Evolutionary conservation across 2,888 invertebrate genomes (phyloP).

Genomic region (Mechanitis messenoides): DNA sequence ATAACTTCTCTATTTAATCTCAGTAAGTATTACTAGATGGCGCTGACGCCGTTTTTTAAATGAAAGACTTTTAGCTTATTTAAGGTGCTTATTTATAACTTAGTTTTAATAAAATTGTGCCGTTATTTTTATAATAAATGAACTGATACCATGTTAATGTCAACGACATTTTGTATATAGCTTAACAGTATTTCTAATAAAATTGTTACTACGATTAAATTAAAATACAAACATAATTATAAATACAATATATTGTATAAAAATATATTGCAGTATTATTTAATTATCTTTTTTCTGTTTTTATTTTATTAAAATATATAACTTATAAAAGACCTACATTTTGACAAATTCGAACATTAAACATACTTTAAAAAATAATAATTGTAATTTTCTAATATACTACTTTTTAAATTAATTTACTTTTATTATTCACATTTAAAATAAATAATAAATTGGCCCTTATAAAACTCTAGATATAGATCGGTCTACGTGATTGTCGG

Average conservation of each 20-base stretch:
- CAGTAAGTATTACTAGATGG: slow-evolving; percentile 61
- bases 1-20: slow-evolving; percentile 40
- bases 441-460: no score
- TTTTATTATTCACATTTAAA: no score
- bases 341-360: no score
- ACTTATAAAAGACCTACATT: slow-evolving; percentile 23
- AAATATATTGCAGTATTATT: slow-evolving; percentile 36
- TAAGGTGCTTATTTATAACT: slow-evolving; percentile 63
- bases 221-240: slow-evolving; percentile 52
- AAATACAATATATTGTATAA: slow-evolving; percentile 42
- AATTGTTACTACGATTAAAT: slow-evolving; percentile 50
- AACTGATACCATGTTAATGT: slow-evolving; percentile 53
- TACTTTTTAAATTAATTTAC: no score
- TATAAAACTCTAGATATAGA: no score
- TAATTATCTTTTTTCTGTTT: slow-evolving; percentile 7
- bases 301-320: slow-evolving; percentile 45
- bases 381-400: no score
- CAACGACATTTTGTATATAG: slow-evolving; percentile 31
- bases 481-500: no score
- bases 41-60: slow-evolving; percentile 59
- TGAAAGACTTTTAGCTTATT: slow-evolving; percentile 67
- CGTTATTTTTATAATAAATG: slow-evolving; percentile 54
- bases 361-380: no score
- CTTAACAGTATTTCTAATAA: slow-evolving; percentile 27
- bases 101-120: slow-evolving; percentile 50